Evolutionary conservation across 2,888 invertebrate species (phyloP), one percentile per base, ranked within the genome.

Genomic region (Pachymerium ferrugineum): DNA sequence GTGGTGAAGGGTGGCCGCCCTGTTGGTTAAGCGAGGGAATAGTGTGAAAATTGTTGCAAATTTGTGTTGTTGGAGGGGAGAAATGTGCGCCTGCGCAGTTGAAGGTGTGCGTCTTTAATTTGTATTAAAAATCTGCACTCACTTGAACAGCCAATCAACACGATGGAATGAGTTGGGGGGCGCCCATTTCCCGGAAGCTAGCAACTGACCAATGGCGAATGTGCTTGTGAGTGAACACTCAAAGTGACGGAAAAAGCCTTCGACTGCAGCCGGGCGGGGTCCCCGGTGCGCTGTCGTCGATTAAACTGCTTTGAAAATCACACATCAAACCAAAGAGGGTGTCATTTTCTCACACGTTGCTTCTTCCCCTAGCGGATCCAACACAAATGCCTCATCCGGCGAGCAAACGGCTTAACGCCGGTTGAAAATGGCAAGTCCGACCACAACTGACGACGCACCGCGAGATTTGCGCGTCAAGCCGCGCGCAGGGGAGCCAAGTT

Each of bases 41-140:
- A 62, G 62, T 62, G 62, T 62, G 62, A 62, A 62, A 62, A 62
- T 62, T 62, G 62, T 22, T 62, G 62, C 62, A 62, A 62, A 62
- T 62, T 62, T 28, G 28, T 62, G 25, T 62, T 28, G 25, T 28
- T 28, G n/a, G 12, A 8, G 62, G 10, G 22, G 3, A 22, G n/a
- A 54, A 62, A 25, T 28, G 25, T 22, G 28, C 62, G 62, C 62
- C 22, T 62, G 62, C 62, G 62, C 62, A 14, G n/a, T 12, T 62
- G 28, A 62, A 62, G 25, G 62, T 62, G 28, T 28, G 28, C 8
- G 14, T 22, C 47, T 62, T 62, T 62, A 62, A 62, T 28, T 62
- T 62, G 62, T 62, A 62, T 62, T 62, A 62, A 62, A 62, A 62
- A 62, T 62, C 62, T 62, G 62, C 62, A 62, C 62, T 62, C 62